Percentiles rank a stretch among this genome's conserved stretches.
phyloP scores from a whole-genome alignment of 2,113 vertebrate genomes.

The Podilymbus podiceps region DNA sequence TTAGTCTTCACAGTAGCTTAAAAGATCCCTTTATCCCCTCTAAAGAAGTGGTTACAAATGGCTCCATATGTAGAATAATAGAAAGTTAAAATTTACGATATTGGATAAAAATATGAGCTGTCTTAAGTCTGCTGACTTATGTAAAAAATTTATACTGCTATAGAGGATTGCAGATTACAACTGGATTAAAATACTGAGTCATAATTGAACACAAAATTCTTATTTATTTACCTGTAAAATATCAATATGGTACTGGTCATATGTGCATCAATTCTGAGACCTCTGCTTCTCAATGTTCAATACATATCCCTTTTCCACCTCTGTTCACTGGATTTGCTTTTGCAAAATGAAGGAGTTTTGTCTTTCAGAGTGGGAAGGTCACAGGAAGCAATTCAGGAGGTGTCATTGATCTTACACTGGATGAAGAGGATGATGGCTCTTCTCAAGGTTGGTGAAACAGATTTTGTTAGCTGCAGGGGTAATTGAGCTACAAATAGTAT shows the following conservation, averaged over 20 bases:
- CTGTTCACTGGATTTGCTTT: slow-evolving; percentile 44
- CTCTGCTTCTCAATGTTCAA: not conserved
- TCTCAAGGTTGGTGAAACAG: slow-evolving; percentile 66
- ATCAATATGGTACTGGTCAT: not conserved
- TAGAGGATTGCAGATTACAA: not conserved
- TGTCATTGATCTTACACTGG: slow-evolving; percentile 83
- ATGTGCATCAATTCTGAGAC: not conserved
- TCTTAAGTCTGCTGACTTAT: not conserved
- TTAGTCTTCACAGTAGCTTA: not conserved
- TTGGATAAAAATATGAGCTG: not conserved
- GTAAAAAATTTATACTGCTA: not conserved
- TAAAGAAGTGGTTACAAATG: not conserved
- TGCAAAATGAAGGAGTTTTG: slow-evolving; percentile 68
- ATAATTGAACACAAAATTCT: not conserved
- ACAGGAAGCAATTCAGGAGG: slow-evolving; percentile 66
- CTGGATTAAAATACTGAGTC: not conserved
- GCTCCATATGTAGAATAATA: not conserved
- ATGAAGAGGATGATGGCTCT: slow-evolving; percentile 77
- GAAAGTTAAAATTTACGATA: not conserved
- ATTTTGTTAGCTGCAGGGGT: not conserved
- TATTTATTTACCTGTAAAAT: not conserved
- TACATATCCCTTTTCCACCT: not conserved
- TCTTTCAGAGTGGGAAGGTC: slow-evolving; percentile 76
- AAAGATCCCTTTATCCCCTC: not conserved
- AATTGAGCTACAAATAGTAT: not conserved